A percentile compares a stretch with the other conserved stretches of the same genome.
These are phyloP conservation scores for Stenurella melanura DNA, from an alignment of 2,888 invertebrate species.

Conservation along the genomic window DNA sequence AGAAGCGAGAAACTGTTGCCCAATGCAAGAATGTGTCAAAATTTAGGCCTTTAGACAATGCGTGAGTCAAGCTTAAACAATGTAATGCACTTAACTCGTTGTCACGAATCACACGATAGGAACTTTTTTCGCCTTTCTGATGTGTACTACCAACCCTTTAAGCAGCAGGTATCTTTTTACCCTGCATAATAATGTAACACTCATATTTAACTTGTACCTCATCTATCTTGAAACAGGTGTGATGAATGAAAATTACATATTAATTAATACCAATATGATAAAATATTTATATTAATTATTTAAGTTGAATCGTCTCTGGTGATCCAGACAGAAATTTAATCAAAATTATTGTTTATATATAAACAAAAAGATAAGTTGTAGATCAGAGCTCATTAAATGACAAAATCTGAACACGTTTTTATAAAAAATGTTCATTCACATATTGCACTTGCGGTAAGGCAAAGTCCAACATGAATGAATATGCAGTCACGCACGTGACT, in stretches of 20 bases:
- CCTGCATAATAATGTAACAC: too few species aligned
- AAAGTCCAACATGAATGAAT: background rate
- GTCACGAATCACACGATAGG: too few species aligned
- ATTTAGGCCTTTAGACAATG: too few species aligned
- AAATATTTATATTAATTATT: background rate
- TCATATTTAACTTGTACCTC: background rate
- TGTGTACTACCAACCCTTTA: too few species aligned
- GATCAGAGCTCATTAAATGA: background rate
- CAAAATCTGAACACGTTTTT: background rate
- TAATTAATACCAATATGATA: background rate
- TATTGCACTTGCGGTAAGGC: background rate
- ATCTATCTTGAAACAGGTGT: background rate
- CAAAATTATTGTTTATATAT: background rate
- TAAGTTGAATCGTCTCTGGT: background rate
- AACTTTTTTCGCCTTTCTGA: too few species aligned
- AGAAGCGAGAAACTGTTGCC: too few species aligned
- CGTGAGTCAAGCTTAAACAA: too few species aligned
- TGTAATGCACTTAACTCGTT: too few species aligned
- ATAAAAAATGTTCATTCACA: background rate
- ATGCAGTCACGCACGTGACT: background rate
- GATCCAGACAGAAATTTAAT: background rate
- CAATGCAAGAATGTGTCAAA: too few species aligned
- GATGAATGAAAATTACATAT: background rate
- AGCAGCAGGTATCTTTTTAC: too few species aligned
- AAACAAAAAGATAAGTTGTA: background rate